Base-by-base conservation (phyloP, 2,113 vertebrate genomes). In the Microcebus ravelobensis region DNA sequence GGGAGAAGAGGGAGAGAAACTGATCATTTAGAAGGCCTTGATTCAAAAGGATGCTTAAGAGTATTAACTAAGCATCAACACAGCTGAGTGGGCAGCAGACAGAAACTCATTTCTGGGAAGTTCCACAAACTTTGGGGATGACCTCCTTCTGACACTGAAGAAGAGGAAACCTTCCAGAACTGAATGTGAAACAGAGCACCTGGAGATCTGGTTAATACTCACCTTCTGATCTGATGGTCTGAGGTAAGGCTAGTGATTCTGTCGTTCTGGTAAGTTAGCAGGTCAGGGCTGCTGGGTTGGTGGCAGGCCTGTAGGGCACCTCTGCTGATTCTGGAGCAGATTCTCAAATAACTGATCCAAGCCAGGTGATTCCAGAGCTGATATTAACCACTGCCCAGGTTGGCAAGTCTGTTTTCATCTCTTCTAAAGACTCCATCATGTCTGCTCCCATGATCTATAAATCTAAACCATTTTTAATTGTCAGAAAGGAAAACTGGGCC, bases 331-430 rank as follows among this genome's bases (percentile, higher is more conserved):
- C 23, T 84, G 59, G 36, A 76, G 68, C 50, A 70, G n/a, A 23
- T 70, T 8, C 52, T 77, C 15, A 50, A 92, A 68, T 45, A 45
- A 59, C 20, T 2, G 23, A 21, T 27, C 52, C 1, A 3, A 70
- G 39, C 52, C 52, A 90, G 45, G 34, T 50, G 20, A 68, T 76
- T 45, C n/a, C n/a, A 48, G 2, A 57, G 65, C 50, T 88, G 21
- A 20, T 86, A 93, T 71, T 92, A 98, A 98, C 90, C 86, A 86
- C 80, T 97, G 97, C 96, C 97, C 97, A 98, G 85, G 92, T 94
- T 97, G 98, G 97, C 96, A 98, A 96, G 96, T 98, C 98, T 98
- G 87, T 96, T 97, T 97, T 98, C 96, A 97, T 94, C 96, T 98
- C 97, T 97, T 94, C 95, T 98, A 97, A 98, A 96, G 97, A 95